phyloP scores from a whole-genome alignment of 2,113 vertebrate genomes.

The Rhizomys pruinosus region DNA sequence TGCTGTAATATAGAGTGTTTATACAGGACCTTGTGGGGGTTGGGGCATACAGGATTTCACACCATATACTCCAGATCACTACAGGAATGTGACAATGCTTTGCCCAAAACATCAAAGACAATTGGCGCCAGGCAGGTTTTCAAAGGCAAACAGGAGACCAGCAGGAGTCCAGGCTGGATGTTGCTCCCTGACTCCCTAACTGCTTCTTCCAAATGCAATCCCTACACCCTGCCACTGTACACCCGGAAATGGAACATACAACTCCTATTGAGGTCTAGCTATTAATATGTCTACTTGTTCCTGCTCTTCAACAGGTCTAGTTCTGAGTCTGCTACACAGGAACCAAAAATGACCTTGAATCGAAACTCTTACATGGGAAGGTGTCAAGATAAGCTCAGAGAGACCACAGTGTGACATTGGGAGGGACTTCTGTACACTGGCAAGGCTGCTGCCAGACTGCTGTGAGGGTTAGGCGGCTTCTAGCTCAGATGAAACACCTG shows the following conservation, averaged over 20 bases:
- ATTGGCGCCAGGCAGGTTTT: no score
- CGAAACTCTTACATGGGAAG: slow-evolving; percentile 73
- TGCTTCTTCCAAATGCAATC: no score
- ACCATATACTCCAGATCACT: no score
- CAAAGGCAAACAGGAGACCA: no score
- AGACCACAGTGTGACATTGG: slow-evolving; percentile 45
- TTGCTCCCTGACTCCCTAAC: no score
- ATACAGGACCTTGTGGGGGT: no score
- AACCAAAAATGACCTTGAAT: slow-evolving; percentile 76
- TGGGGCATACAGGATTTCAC: no score
- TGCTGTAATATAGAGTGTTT: no score
- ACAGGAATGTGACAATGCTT: no score
- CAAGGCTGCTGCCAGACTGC: slow-evolving; percentile 50
- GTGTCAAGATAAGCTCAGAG: slow-evolving; percentile 55
- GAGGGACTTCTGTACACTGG: not conserved
- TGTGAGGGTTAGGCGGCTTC: slow-evolving; percentile 43
- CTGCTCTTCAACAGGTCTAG: slow-evolving; percentile 53
- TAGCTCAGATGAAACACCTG: not conserved
- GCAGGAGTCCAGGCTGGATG: no score
- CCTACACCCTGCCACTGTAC: no score
- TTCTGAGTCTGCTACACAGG: slow-evolving; percentile 71
- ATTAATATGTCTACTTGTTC: slow-evolving; percentile 67
- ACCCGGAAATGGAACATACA: slow-evolving; percentile 77
- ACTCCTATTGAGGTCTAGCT: slow-evolving; percentile 67
- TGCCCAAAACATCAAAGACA: no score